Base-by-base conservation (phyloP, 2,888 invertebrate species). In the Andrena marginata region DNA sequence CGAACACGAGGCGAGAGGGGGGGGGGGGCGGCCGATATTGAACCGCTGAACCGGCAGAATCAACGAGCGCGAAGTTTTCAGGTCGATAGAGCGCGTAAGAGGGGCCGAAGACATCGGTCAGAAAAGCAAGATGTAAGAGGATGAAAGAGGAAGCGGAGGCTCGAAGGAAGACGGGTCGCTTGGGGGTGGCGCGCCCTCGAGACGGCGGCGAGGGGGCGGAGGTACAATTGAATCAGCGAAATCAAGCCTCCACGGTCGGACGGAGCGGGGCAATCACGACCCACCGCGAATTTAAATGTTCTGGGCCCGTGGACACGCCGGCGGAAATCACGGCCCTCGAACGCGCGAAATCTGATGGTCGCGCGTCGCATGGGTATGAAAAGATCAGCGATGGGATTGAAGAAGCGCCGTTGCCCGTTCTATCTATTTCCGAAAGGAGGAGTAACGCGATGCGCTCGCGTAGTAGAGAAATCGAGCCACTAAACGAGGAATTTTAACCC, bases 151-250 rank as follows among this genome's bases (percentile, higher is more conserved):
- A 51, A 54, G 31, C 8, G 31, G 35, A 51, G 33, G 48, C 26
- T 23, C 54, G n/a, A n/a, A 23, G 54, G 59, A 16, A 68, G 69
- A 63, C 62, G 68, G 56, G 49, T 65, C 31, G 60, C 8, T 42
- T 76, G 75, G 82, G 63, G 59, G 70, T 64, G 54, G 72, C 62
- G 59, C 70, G 51, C 35, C 48, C 75, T 62, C 54, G 77, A 75
- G 70, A 80, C 16, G 68, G 23, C n/a, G 64, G 54, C n/a, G 70
- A 62, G 68, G 33, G 49, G 35, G 54, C 10, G 59, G 67, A 56
- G 75, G 85, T 85, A 90, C 89, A 91, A 91, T 91, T 78, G 90
- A 90, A 91, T 91, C 89, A 91, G 89, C 82, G 82, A 87, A 90
- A 90, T 86, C 84, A 87, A 87, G 82, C 84, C 51, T 63, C 71